These are phyloP conservation scores for Xylota segnis DNA, from an alignment of 2,888 invertebrate species.

Conservation along the genomic window DNA sequence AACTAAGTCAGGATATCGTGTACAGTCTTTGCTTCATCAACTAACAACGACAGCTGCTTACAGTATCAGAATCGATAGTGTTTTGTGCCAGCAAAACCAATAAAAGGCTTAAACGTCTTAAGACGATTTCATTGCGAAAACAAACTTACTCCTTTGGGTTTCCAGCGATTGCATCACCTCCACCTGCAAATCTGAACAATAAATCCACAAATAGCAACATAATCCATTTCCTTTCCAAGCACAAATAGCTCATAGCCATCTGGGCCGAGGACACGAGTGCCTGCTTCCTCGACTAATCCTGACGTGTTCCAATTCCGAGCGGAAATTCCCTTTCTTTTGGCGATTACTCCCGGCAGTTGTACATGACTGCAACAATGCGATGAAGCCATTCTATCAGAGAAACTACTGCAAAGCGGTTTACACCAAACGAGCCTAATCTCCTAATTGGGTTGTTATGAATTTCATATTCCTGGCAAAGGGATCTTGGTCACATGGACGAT, in stretches of 20 bases:
- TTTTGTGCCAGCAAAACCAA: no score
- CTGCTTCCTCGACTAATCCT: conserved; percentile 43
- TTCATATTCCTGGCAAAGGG: conserved; percentile 12
- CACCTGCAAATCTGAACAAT: conserved; percentile 41
- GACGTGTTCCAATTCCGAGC: conserved; percentile 56
- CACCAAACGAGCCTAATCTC: no score
- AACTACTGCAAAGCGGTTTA: no score
- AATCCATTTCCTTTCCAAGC: background rate
- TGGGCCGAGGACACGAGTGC: background rate
- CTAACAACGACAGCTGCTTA: no score
- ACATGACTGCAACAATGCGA: conserved; percentile 35
- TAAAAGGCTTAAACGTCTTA: conserved; percentile 21
- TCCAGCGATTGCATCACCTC: background rate
- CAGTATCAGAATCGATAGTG: no score
- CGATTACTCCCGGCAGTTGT: conserved; percentile 31
- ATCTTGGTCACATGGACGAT: no score
- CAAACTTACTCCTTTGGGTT: conserved; percentile 38
- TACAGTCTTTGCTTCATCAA: no score
- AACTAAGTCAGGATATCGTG: no score
- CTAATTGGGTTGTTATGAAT: conserved; percentile 28
- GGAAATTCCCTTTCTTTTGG: conserved; percentile 39
- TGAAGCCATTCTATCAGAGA: background rate
- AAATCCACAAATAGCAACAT: conserved; percentile 20
- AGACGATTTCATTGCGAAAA: conserved; percentile 34
- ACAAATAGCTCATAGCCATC: background rate